phyloP scores from a whole-genome alignment of 2,797 vertebrate species.

The Anguilla megastoma region DNA sequence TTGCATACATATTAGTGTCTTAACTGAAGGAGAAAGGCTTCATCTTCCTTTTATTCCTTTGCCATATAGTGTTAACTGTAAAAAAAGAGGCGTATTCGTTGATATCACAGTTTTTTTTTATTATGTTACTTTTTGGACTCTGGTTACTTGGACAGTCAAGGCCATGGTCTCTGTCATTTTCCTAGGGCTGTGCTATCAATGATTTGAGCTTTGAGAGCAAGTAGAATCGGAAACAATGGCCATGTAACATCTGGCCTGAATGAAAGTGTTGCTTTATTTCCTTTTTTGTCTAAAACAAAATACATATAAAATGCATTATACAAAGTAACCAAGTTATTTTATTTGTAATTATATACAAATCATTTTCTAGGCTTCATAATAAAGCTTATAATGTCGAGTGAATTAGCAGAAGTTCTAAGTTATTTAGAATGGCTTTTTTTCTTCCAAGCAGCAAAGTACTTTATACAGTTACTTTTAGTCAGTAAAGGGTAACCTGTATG shows the following conservation, averaged over 20 bases:
- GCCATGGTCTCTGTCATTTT: constrained; percentile 58
- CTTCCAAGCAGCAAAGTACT: constrained; percentile 70
- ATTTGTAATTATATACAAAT: constrained; percentile 81
- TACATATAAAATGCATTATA: constrained; percentile 57
- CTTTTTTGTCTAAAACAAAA: constrained; percentile 51
- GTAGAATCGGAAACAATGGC: constrained; percentile 66
- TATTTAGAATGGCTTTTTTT: constrained; percentile 75
- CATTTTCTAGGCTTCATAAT: constrained; percentile 81
- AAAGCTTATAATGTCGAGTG: constrained; percentile 79
- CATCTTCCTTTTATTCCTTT: constrained; percentile 77
- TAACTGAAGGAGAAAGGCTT: constrained; percentile 83
- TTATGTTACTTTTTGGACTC: constrained; percentile 71
- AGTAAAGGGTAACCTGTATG: constrained; percentile 72
- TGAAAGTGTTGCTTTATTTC: constrained; percentile 61
- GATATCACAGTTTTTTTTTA: constrained; percentile 71
- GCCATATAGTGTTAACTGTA: constrained; percentile 88
- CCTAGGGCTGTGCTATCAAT: constrained; percentile 53
- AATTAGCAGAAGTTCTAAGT: constrained; percentile 74
- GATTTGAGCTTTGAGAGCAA: constrained; percentile 60
- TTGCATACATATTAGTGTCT: constrained; percentile 92
- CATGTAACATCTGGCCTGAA: constrained; percentile 72
- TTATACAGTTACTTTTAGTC: constrained; percentile 66
- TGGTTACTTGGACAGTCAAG: constrained; percentile 72
- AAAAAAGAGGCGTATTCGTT: constrained; percentile 70
- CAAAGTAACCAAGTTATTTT: constrained; percentile 70